Evolutionary conservation across 30 jellyfish, hydroid and myxozoan species (phyloP).

Genomic region (Hydractinia echinata): DNA sequence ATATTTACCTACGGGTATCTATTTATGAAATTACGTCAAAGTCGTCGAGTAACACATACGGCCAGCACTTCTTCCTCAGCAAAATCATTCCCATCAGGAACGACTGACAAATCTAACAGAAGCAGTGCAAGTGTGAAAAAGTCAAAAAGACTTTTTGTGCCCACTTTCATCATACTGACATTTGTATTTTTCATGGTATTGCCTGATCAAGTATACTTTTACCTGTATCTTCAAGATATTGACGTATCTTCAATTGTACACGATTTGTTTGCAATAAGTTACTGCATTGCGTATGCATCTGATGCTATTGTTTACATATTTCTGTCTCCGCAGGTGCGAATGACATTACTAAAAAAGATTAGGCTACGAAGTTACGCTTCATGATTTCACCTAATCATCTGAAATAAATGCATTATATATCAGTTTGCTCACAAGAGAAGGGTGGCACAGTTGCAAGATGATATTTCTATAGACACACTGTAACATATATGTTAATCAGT

Average conservation of each 20-base stretch:
- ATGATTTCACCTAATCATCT: too few relatives aligned
- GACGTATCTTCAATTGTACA: not conserved
- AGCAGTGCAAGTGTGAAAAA: too few relatives aligned
- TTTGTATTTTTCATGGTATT: not conserved
- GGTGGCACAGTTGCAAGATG: too few relatives aligned
- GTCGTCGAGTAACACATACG: not conserved
- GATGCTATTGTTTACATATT: conserved; percentile 1
- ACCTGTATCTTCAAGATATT: not conserved
- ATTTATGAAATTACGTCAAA: not conserved
- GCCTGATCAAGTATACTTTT: not conserved
- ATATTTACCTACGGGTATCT: not conserved
- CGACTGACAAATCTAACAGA: too few relatives aligned
- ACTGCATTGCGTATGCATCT: conserved; percentile 12
- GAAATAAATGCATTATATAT: too few relatives aligned
- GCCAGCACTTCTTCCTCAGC: not conserved
- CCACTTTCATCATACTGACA: not conserved
- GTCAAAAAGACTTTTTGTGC: not conserved
- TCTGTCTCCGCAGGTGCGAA: not conserved
- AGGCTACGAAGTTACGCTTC: too few relatives aligned
- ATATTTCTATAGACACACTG: too few relatives aligned
- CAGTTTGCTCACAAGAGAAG: too few relatives aligned
- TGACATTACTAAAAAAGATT: too few relatives aligned
- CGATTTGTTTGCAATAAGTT: not conserved
- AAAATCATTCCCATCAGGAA: too few relatives aligned
- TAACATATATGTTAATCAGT: too few relatives aligned